These are phyloP conservation scores for Clitarchus hookeri DNA, from an alignment of 2,888 invertebrate species.

Conservation along the genomic window DNA sequence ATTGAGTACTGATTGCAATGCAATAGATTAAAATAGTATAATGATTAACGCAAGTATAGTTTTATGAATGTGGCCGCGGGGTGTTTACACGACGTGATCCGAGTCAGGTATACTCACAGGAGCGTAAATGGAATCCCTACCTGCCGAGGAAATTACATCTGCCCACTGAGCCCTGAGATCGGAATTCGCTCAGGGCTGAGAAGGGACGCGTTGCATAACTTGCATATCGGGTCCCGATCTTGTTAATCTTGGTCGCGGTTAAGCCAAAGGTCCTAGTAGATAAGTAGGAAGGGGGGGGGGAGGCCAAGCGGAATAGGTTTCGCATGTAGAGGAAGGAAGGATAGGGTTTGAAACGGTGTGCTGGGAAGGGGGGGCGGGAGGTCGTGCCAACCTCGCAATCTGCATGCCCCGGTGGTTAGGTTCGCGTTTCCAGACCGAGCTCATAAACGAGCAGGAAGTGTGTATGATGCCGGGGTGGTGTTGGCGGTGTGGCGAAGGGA, in stretches of 20 bases:
- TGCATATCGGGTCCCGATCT: not conserved
- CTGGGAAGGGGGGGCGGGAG: not conserved
- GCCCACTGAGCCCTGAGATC: not conserved
- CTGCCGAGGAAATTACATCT: not conserved
- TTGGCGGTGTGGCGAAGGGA: not conserved
- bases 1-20: too few species aligned
- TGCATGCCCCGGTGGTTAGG: not conserved
- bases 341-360: not conserved
- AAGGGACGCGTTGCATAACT: not conserved
- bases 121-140: not conserved
- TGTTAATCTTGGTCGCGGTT: not conserved
- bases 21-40: too few species aligned
- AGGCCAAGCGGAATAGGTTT: not conserved
- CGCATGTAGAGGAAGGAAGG: too few species aligned
- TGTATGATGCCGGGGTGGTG: not conserved
- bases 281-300: not conserved
- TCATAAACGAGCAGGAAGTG: slow-evolving; percentile 14
- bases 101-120: not conserved
- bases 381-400: not conserved
- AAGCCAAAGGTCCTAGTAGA: not conserved
- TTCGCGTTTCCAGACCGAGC: not conserved
- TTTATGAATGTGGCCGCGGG: too few species aligned
- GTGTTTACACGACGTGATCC: too few species aligned
- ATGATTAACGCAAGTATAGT: too few species aligned
- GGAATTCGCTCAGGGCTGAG: not conserved